Base-by-base conservation (phyloP, 2,797 vertebrate species). In the Euthynnus affinis region DNA sequence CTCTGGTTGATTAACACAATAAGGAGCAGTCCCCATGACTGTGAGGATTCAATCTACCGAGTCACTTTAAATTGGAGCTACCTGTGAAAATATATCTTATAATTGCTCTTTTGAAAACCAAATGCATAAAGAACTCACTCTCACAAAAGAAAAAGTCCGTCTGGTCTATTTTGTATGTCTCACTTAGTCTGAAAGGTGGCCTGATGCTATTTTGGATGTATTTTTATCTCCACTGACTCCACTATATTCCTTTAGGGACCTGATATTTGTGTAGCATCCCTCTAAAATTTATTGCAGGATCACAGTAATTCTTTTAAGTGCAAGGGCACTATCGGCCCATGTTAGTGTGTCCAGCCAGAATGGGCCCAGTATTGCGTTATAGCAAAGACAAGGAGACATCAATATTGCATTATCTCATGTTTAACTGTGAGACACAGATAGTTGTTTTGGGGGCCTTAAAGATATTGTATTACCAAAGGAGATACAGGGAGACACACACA, bases 401-500 rank as follows among this genome's bases (percentile, higher is more conserved):
- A 91, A 91, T 94, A 93, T 93, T 93, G 87, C 88, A 93, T 92
- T 91, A 92, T 92, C 87, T 91, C 85, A 90, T 92, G 87, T 92
- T 92, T 93, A 94, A 92, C 89, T 91, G 87, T 90, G 89, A 92
- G 92, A 93, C 88, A 85, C 66, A 90, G 90, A 93, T 88, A 91
- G 87, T 91, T 93, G 92, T 93, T 94, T 94, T 84, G 85, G 86
- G 91, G 87, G 89, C 86, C 88, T 92, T 92, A 91, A 91, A 92
- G 85, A 92, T 93, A 93, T 92, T 88, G 85, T 91, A 93, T 93
- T 93, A 92, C 89, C 92, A 91, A 91, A 92, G 88, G 91, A 92
- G 87, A 89, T 84, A 80, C 90, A 85, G 88, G 76, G 85, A 86
- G 84, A 93, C 80, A 88, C 59, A 46, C 70, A 88, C 65, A 87